phyloP scores from a whole-genome alignment of 2,113 vertebrate species.

The Petrocephalus microphthalmus region DNA sequence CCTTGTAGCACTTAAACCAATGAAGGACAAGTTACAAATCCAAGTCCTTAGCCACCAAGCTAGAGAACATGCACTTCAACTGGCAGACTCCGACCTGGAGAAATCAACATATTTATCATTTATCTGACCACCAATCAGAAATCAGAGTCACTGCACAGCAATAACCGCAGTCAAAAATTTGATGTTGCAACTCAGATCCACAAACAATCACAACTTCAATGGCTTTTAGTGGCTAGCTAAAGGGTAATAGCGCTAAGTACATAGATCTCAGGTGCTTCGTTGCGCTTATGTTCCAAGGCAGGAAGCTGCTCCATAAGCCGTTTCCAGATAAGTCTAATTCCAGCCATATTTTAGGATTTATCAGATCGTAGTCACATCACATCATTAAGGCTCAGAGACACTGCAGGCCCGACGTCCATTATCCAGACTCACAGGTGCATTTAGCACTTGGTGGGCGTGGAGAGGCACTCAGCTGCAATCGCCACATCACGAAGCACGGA shows the following conservation, averaged over 20 bases:
- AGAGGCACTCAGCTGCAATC: neutral
- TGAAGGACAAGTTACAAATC: neutral
- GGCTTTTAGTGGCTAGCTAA: neutral
- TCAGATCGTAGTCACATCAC: neutral
- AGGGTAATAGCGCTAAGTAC: neutral
- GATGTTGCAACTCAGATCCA: neutral
- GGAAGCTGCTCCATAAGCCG: neutral
- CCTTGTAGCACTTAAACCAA: neutral
- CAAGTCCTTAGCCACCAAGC: neutral
- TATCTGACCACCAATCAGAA: neutral
- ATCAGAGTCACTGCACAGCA: neutral
- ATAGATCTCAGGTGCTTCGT: neutral
- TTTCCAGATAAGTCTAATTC: neutral
- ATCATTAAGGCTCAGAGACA: neutral
- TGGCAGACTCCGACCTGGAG: neutral
- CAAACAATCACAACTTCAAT: neutral
- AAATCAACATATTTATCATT: neutral
- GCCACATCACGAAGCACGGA: neutral
- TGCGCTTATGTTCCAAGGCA: neutral
- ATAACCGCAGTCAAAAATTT: neutral
- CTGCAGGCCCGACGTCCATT: neutral
- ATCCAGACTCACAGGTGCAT: neutral
- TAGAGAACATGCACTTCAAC: neutral
- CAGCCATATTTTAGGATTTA: neutral
- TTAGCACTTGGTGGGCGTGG: neutral